Evolutionary conservation across 1,140 invertebrate genomes (phyloP).

Genomic region (Drosophila nigrodunni): DNA sequence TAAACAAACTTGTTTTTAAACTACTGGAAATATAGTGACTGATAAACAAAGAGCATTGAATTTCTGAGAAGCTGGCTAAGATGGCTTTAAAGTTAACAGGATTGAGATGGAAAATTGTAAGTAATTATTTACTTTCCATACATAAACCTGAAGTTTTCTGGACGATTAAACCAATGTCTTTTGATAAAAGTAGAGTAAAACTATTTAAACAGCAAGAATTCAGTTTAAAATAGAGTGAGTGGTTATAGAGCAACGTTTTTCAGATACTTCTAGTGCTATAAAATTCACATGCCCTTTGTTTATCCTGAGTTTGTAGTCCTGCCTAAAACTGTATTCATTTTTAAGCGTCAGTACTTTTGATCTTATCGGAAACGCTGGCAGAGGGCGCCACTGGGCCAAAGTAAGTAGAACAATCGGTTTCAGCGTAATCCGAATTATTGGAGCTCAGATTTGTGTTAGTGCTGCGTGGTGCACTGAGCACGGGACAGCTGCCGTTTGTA

Average conservation of each 20-base stretch:
- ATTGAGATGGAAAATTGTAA: no score
- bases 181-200: no score
- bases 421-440: slow-evolving; percentile 83
- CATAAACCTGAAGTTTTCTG: no score
- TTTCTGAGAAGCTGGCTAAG: background rate
- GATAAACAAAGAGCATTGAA: background rate
- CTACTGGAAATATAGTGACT: no score
- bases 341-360: slow-evolving; percentile 67
- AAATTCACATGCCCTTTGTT: background rate
- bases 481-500: slow-evolving; percentile 47
- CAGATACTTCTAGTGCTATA: no score
- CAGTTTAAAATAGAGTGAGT: no score
- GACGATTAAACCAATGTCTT: no score
- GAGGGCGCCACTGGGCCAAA: slow-evolving; percentile 63
- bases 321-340: background rate
- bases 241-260: no score
- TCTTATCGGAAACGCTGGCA: slow-evolving; percentile 79
- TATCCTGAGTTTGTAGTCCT: background rate
- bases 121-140: no score
- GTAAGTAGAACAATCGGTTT: slow-evolving; percentile 69
- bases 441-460: slow-evolving; percentile 56
- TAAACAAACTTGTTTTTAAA: background rate
- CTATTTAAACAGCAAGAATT: no score
- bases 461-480: slow-evolving; percentile 47
- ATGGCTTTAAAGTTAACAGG: no score